Evolutionary conservation across 2,888 invertebrate genomes (phyloP).

Genomic region (Lasioglossum leucozonium): DNA sequence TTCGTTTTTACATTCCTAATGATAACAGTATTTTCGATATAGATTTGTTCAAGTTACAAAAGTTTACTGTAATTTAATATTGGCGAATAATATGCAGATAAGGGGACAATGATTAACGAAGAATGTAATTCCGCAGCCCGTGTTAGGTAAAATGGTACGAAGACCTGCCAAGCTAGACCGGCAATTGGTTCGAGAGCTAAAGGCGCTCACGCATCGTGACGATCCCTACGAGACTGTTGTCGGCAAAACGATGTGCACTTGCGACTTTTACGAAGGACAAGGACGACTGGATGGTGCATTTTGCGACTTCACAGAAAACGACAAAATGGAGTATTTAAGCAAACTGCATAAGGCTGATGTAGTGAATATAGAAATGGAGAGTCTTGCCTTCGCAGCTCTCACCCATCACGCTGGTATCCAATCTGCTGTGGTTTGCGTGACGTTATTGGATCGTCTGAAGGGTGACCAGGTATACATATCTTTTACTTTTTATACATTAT

Average conservation of each 20-base stretch:
- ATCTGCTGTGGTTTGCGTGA: conserved; percentile 97
- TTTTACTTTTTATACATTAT: not conserved
- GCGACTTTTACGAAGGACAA: conserved; percentile 99
- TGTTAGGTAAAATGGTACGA: conserved; percentile 92
- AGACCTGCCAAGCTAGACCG: conserved; percentile 94
- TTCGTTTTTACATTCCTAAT: no score
- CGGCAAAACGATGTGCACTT: conserved; percentile 98
- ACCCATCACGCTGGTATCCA: conserved; percentile 97
- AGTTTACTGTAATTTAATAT: not conserved
- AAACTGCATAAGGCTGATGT: conserved; percentile 92
- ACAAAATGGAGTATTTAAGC: conserved; percentile 95
- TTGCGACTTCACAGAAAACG: conserved; percentile 95
- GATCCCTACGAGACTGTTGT: conserved; percentile 94
- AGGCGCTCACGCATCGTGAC: conserved; percentile 88
- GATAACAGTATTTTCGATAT: not conserved
- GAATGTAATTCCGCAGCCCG: conserved; percentile 87
- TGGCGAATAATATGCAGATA: not conserved
- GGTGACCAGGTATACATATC: conserved; percentile 94
- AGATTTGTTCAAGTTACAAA: not conserved
- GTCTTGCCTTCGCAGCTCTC: conserved; percentile 95
- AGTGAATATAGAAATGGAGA: conserved; percentile 99
- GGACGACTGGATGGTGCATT: conserved; percentile 98
- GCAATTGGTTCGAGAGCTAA: conserved; percentile 92
- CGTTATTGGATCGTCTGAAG: conserved; percentile 95
- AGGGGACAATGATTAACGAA: not conserved